phyloP scores from a whole-genome alignment of 30 jellyfish, hydroid and myxozoan species.

The Aurelia sp. region DNA sequence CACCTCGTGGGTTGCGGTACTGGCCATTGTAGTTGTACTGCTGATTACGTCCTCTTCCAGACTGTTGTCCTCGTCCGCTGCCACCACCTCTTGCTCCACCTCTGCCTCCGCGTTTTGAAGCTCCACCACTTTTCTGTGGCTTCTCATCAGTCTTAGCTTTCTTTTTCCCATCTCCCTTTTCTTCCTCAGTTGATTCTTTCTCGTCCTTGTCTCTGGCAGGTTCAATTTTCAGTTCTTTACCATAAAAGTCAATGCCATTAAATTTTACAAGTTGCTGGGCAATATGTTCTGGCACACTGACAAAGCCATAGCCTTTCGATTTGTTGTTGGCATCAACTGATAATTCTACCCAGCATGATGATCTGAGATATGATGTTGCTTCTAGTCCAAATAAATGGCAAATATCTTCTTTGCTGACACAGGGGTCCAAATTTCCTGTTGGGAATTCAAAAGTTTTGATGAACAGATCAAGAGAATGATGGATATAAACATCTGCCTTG shows the following conservation, averaged over 20 bases:
- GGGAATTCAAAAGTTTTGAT: neutral
- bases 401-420: constrained; percentile 87
- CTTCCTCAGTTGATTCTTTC: constrained; percentile 78
- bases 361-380: constrained; percentile 88
- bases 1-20: constrained; percentile 28
- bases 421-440: constrained; percentile 83
- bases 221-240: constrained; percentile 80
- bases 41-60: constrained; percentile 61
- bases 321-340: constrained; percentile 81
- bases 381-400: constrained; percentile 88
- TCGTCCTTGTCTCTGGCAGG: constrained; percentile 91
- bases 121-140: constrained; percentile 47
- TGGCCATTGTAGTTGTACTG: constrained; percentile 47
- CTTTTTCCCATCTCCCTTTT: constrained; percentile 65
- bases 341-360: constrained; percentile 88
- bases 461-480: no score
- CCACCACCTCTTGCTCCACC: constrained; percentile 45
- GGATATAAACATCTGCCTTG: no score
- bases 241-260: constrained; percentile 96
- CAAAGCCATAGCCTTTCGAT: constrained; percentile 90
- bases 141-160: constrained; percentile 63
- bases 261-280: constrained; percentile 86
- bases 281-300: constrained; percentile 94
- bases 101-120: constrained; percentile 38
- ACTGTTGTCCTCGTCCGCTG: constrained; percentile 32